Evolutionary conservation across 2,797 vertebrate genomes (phyloP).

Genomic region (Pogonophryne albipinna): DNA sequence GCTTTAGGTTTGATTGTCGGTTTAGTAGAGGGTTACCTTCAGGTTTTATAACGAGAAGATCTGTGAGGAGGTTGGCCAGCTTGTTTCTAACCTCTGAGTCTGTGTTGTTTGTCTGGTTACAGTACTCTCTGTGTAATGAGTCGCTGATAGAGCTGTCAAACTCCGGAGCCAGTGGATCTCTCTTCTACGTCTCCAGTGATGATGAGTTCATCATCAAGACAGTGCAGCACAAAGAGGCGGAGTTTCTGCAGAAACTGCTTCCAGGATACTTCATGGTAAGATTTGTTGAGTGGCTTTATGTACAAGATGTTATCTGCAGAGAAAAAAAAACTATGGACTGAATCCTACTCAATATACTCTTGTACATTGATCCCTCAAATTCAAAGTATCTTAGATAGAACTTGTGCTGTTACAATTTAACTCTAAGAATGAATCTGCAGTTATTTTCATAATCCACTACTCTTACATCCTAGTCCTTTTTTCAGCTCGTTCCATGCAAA

Average conservation of each 20-base stretch:
- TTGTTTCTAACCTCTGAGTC: background rate
- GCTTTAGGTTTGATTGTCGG: too few relatives aligned
- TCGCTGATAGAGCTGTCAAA: slow-evolving; percentile 93
- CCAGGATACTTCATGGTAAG: slow-evolving; percentile 98
- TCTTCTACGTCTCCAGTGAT: slow-evolving; percentile 96
- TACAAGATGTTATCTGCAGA: background rate
- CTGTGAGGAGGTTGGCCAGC: too few relatives aligned
- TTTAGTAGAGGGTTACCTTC: too few relatives aligned
- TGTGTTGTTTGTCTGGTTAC: slow-evolving; percentile 37
- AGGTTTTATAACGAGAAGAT: too few relatives aligned
- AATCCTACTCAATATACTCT: background rate
- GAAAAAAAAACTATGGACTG: background rate
- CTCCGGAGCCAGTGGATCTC: slow-evolving; percentile 94
- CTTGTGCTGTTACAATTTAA: background rate
- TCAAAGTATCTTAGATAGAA: background rate
- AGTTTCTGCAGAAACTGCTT: slow-evolving; percentile 96
- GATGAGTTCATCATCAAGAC: slow-evolving; percentile 99
- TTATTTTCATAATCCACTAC: background rate
- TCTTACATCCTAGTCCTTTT: background rate
- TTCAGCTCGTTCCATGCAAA: background rate
- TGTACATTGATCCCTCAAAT: background rate
- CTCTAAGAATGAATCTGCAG: background rate
- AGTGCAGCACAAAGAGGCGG: slow-evolving; percentile 97
- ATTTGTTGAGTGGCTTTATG: background rate
- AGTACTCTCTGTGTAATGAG: slow-evolving; percentile 95